Conservation (phyloP, 1,140 invertebrate genomes). For the Euwallacea similis region DNA sequence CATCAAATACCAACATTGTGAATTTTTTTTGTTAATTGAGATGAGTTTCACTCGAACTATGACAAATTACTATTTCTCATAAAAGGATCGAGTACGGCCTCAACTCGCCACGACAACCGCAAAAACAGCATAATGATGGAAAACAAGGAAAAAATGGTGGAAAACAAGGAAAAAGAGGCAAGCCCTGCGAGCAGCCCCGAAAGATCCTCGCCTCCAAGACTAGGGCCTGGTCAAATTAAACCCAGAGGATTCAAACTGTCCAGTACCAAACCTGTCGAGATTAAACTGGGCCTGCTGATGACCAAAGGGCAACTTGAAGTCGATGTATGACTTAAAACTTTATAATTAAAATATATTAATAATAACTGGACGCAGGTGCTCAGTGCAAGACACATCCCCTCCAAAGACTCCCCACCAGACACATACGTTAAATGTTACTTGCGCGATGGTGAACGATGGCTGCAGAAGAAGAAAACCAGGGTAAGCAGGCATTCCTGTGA, state of each 20-base stretch:
- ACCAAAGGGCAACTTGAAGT: slow-evolving; percentile 91
- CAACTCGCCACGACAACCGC: slow-evolving; percentile 40
- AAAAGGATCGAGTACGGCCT: slow-evolving; percentile 41
- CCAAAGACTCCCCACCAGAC: slow-evolving; percentile 64
- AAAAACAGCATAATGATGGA: slow-evolving; percentile 51
- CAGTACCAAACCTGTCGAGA: slow-evolving; percentile 72
- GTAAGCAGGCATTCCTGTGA: slow-evolving; percentile 72
- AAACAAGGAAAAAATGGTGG: slow-evolving; percentile 33
- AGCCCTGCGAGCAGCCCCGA: slow-evolving; percentile 57
- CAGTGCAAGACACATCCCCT: slow-evolving; percentile 57
- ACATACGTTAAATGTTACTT: slow-evolving; percentile 95
- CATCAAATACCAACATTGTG: background rate
- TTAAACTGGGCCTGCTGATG: slow-evolving; percentile 84
- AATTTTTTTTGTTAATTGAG: background rate
- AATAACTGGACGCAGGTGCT: slow-evolving; percentile 38
- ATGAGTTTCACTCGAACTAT: too few species aligned
- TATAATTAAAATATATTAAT: background rate
- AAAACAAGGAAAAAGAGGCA: slow-evolving; percentile 50
- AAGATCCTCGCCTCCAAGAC: slow-evolving; percentile 52
- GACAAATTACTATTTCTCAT: too few species aligned
- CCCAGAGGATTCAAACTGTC: slow-evolving; percentile 70
- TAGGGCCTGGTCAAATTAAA: slow-evolving; percentile 78
- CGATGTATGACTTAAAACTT: slow-evolving; percentile 63
- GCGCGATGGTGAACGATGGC: slow-evolving; percentile 80
- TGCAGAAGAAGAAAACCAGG: slow-evolving; percentile 89